Evolutionary conservation across 2,797 vertebrate genomes (phyloP), one percentile per base, ranked within the genome.

Genomic region (Pogoniulus pusillus): DNA sequence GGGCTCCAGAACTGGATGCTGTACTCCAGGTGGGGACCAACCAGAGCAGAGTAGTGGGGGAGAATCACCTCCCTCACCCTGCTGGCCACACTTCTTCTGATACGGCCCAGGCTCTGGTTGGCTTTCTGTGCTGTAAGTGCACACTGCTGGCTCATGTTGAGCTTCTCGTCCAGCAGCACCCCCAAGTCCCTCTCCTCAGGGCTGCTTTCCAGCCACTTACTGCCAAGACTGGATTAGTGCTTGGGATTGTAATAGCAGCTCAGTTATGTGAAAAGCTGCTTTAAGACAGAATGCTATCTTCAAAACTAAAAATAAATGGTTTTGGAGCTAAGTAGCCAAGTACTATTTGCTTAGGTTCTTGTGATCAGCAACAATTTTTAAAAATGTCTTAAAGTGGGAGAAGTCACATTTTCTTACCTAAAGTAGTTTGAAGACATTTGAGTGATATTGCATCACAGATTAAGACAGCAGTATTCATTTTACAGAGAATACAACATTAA

Each of bases 201-300:
- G n/a, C n/a, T n/a, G n/a, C n/a, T n/a, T n/a, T n/a, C n/a, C n/a
- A n/a, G n/a, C n/a, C n/a, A n/a, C n/a, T n/a, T n/a, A n/a, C n/a
- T n/a, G n/a, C n/a, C n/a, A n/a, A n/a, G n/a, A n/a, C n/a, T n/a
- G n/a, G n/a, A n/a, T n/a, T n/a, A n/a, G n/a, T n/a, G n/a, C n/a
- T n/a, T n/a, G n/a, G n/a, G n/a, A n/a, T n/a, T n/a, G 89, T 24
- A 79, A 75, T 83, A 82, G 91, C 79, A 89, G 73, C 47, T 94
- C 51, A 75, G 63, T 72, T 54, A 89, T 17, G 62, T 73, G 73
- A 93, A 95, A 94, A 93, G n/a, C 55, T 78, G 66, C 63, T 63
- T 92, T 60, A 85, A 87, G 85, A 64, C 2, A 12, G 41, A 96
- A 90, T 24, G 65, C 12, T 34, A 12, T 54, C 29, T 90, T 91